Evolutionary conservation across 2,113 vertebrate species (phyloP).

Genomic region (Vanacampus margaritifer): DNA sequence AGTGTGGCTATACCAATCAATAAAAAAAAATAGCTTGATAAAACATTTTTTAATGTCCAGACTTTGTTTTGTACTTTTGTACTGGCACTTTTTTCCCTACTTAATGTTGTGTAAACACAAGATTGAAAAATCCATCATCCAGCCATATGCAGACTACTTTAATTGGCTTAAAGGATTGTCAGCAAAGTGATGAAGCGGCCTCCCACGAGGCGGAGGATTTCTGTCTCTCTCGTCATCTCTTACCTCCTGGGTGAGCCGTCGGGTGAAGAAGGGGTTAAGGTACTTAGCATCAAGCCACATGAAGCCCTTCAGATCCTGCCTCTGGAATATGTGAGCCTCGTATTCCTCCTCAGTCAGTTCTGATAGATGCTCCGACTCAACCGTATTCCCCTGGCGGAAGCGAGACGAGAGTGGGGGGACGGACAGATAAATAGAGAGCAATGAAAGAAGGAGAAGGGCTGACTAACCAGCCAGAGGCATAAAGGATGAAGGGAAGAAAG

Average conservation of each 20-base stretch:
- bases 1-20: not conserved
- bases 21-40: not conserved
- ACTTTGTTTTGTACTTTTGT: not conserved
- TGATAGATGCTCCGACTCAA: conserved; percentile 92
- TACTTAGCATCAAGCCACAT: conserved; percentile 97
- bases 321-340: conserved; percentile 90
- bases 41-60: not conserved
- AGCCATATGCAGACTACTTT: not conserved
- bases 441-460: conserved; percentile 2
- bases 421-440: conserved; percentile 14
- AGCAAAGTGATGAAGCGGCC: not conserved
- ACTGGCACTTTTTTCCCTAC: not conserved
- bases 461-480: conserved; percentile 7
- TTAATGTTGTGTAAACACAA: not conserved
- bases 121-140: not conserved
- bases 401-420: not conserved
- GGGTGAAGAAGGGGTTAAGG: conserved; percentile 96
- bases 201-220: not conserved
- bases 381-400: conserved; percentile 82
- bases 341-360: conserved; percentile 98
- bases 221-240: conserved; percentile 21
- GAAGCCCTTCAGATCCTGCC: conserved; percentile 95
- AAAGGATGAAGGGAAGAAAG: conserved; percentile 1
- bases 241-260: conserved; percentile 94
- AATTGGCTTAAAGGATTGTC: not conserved